phyloP scores from a whole-genome alignment of 2,888 invertebrate genomes.

The Coelopa pilipes region DNA sequence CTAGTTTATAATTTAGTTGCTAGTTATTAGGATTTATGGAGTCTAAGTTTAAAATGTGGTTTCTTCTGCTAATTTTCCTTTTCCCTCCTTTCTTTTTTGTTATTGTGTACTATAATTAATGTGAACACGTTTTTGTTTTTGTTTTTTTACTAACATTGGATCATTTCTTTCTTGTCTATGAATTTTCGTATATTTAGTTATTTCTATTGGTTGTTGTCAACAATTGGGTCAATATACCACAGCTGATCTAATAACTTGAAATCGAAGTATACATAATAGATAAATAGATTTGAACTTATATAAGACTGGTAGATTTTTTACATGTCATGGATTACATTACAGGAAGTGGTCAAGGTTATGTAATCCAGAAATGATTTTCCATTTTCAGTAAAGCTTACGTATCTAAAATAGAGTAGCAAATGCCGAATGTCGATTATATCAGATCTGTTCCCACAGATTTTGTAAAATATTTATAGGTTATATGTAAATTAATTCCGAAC shows the following conservation, averaged over 20 bases:
- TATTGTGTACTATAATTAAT: neutral
- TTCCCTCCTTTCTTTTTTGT: neutral
- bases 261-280: neutral
- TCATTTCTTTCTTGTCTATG: neutral
- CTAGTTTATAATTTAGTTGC: neutral
- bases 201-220: neutral
- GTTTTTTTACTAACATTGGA: neutral
- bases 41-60: neutral
- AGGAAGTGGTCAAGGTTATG: no score
- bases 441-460: no score
- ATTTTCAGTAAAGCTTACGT: no score
- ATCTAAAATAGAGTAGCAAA: no score
- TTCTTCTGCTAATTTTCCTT: no score
- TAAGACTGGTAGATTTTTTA: no score
- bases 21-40: neutral
- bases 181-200: neutral
- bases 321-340: no score
- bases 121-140: neutral
- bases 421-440: no score
- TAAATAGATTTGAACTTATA: neutral
- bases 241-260: no score
- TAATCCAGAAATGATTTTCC: no score
- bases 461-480: no score
- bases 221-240: neutral
- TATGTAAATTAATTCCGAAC: no score